Evolutionary conservation across 2,113 vertebrate genomes (phyloP).

Genomic region (Caranx melampygus): DNA sequence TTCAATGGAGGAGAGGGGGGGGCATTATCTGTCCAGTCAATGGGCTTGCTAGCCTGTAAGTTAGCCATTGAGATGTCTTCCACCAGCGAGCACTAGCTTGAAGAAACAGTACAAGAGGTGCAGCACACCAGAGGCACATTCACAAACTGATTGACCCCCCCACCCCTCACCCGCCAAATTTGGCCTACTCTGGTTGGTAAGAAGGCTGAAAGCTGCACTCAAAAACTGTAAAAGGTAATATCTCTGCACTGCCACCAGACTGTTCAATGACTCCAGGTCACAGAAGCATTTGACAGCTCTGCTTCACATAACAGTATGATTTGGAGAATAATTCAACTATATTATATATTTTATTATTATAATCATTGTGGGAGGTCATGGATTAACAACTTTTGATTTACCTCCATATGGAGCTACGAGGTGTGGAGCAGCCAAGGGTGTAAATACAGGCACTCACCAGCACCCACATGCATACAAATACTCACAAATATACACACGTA

Average conservation of each 20-base stretch:
- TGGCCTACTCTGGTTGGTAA: neutral
- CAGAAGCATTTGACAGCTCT: neutral
- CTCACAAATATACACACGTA: neutral
- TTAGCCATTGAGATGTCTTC: no score
- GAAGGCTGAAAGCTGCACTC: neutral
- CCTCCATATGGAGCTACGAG: neutral
- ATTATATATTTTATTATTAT: neutral
- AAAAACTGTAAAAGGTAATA: neutral
- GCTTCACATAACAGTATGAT: neutral
- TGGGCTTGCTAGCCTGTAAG: no score
- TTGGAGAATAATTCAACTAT: neutral
- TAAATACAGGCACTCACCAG: slow-evolving; percentile 7
- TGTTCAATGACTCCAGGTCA: neutral
- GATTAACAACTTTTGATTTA: slow-evolving; percentile 10
- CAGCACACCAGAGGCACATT: neutral
- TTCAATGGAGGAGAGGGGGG: no score
- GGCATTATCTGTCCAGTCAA: neutral
- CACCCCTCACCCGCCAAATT: neutral
- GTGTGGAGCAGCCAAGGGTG: slow-evolving; percentile 3
- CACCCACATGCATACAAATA: neutral
- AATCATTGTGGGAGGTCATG: neutral
- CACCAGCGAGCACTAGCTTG: neutral
- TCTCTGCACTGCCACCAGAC: neutral
- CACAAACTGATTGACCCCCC: neutral
- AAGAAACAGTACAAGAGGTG: neutral